Conservation (phyloP, 2,113 vertebrate genomes). For the Psophia crepitans region DNA sequence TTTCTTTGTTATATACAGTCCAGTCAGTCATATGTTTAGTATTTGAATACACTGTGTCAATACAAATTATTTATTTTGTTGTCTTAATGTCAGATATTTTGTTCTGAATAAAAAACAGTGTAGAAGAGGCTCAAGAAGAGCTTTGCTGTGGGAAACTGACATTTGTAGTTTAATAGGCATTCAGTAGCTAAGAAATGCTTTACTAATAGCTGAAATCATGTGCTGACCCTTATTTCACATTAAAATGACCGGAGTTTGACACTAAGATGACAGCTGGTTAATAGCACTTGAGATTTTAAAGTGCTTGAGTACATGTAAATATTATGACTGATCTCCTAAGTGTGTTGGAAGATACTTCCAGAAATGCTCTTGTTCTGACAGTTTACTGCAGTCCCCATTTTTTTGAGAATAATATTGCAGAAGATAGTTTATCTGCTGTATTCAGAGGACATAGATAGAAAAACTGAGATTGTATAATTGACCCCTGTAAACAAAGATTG, state of each 20-base stretch:
- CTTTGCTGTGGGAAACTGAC: slow-evolving; percentile 19
- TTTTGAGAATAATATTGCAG: slow-evolving; percentile 25
- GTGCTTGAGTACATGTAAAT: slow-evolving; percentile 77
- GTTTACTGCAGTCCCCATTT: slow-evolving; percentile 34
- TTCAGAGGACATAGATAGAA: slow-evolving; percentile 29
- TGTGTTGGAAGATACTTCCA: slow-evolving; percentile 65
- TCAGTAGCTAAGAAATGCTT: slow-evolving; percentile 45
- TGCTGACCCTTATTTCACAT: slow-evolving; percentile 80
- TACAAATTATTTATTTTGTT: not conserved
- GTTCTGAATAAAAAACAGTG: not conserved
- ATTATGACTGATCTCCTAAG: slow-evolving; percentile 78
- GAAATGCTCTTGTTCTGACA: slow-evolving; percentile 60
- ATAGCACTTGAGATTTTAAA: slow-evolving; percentile 78
- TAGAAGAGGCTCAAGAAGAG: not conserved
- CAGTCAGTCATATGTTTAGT: not conserved
- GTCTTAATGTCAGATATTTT: not conserved
- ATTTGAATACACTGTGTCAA: not conserved
- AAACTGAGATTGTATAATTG: slow-evolving; percentile 46
- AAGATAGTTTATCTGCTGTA: slow-evolving; percentile 49
- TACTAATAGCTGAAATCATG: slow-evolving; percentile 56
- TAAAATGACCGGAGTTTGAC: slow-evolving; percentile 79
- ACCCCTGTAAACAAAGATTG: not conserved
- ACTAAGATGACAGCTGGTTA: slow-evolving; percentile 79
- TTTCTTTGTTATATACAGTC: not conserved
- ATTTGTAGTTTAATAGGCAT: not conserved